A percentile compares a stretch with the other conserved stretches of the same genome.
phyloP scores from a whole-genome alignment of 2,888 invertebrate species.

The Pedicia rivosa region DNA sequence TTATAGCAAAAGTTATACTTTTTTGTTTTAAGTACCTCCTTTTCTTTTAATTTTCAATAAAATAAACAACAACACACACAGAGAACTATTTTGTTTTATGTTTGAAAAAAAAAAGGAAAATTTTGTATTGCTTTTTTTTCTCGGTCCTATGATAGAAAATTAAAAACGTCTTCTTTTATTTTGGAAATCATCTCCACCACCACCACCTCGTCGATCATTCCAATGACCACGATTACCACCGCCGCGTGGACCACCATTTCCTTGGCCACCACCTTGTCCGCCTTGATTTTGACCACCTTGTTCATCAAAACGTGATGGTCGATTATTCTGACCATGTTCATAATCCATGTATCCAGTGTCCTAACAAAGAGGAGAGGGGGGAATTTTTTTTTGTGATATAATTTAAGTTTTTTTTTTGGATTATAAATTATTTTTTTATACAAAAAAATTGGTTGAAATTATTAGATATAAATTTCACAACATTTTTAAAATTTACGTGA shows the following conservation, averaged over 20 bases:
- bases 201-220: conserved; percentile 19
- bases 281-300: conserved; percentile 23
- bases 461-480: neutral
- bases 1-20: no score
- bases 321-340: conserved; percentile 20
- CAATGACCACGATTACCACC: conserved; percentile 10
- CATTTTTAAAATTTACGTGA: neutral
- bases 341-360: conserved; percentile 19
- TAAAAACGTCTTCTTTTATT: conserved; percentile 29
- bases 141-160: conserved; percentile 7
- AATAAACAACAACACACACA: no score
- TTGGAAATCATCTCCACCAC: conserved; percentile 15
- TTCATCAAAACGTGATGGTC: conserved; percentile 18
- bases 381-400: neutral
- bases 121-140: neutral
- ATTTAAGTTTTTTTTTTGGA: no score
- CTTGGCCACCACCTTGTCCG: conserved; percentile 17
- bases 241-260: conserved; percentile 11
- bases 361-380: conserved; percentile 14
- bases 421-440: no score
- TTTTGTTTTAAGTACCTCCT: neutral
- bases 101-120: no score
- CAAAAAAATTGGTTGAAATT: neutral
- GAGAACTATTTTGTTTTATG: no score
- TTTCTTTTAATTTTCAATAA: no score